Percentiles rank a stretch among this genome's conserved stretches.
Conservation (phyloP, 2,888 invertebrate species). For the Exocentrus adspersus region DNA sequence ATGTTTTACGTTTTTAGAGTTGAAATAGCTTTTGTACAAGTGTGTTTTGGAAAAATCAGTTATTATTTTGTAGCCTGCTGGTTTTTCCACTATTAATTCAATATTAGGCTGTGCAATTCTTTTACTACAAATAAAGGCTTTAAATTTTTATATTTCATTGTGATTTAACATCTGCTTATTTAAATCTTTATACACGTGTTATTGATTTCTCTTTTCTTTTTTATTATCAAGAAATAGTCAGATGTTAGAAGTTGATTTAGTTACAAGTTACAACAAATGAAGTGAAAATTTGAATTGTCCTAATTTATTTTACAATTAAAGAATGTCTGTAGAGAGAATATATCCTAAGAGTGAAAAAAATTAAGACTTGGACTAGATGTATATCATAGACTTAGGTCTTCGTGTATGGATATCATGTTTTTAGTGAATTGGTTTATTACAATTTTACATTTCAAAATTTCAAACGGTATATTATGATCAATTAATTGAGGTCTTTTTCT, state of each 20-base stretch:
- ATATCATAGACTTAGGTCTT: too few species aligned
- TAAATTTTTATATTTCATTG: slow-evolving; percentile 19
- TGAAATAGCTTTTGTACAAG: slow-evolving; percentile 44
- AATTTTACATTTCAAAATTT: neutral
- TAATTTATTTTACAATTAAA: too few species aligned
- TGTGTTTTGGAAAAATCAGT: slow-evolving; percentile 30
- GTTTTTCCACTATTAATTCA: slow-evolving; percentile 31
- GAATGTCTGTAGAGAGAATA: too few species aligned
- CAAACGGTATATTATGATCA: neutral
- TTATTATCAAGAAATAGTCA: too few species aligned
- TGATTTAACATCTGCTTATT: slow-evolving; percentile 7
- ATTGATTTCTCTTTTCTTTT: too few species aligned
- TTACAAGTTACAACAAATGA: too few species aligned
- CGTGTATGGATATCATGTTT: too few species aligned
- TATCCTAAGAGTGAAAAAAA: neutral
- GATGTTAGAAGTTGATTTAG: too few species aligned
- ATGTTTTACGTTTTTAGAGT: too few species aligned
- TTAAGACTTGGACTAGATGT: slow-evolving; percentile 4
- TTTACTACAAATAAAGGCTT: slow-evolving; percentile 46
- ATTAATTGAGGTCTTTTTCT: slow-evolving; percentile 23
- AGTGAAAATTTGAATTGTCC: too few species aligned
- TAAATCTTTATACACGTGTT: too few species aligned
- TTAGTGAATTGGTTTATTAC: too few species aligned
- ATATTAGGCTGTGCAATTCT: slow-evolving; percentile 49
- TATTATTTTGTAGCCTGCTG: slow-evolving; percentile 38